These are phyloP conservation scores for Ylistrum balloti DNA, from an alignment of 1,140 invertebrate species.

Conservation along the genomic window DNA sequence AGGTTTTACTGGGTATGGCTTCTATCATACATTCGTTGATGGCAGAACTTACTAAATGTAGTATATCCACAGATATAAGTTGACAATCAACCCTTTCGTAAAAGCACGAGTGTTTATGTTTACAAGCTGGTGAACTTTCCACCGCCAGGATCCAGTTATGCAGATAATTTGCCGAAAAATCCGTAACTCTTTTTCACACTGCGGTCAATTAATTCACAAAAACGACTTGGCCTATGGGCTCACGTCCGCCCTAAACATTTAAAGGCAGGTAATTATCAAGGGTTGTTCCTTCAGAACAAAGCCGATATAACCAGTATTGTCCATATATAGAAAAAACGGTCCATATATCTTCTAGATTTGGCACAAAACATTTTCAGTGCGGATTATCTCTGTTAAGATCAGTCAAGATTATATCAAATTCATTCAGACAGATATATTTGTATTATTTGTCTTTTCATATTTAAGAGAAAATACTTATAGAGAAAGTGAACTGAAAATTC, in stretches of 20 bases:
- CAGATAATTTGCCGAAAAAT: not conserved
- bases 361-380: constrained; percentile 26
- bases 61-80: too few species aligned
- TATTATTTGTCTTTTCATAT: not conserved
- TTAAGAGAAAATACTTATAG: not conserved
- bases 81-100: too few species aligned
- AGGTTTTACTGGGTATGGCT: too few species aligned
- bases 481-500: not conserved
- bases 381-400: not conserved
- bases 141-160: not conserved
- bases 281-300: not conserved
- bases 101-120: too few species aligned
- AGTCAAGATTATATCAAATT: not conserved
- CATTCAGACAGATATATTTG: not conserved
- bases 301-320: not conserved
- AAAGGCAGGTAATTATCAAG: not conserved
- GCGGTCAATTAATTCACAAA: not conserved
- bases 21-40: too few species aligned
- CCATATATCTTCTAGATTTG: constrained; percentile 28
- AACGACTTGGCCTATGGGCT: not conserved
- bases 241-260: not conserved
- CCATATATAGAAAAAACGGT: not conserved
- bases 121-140: not conserved
- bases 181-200: not conserved
- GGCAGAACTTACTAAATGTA: too few species aligned